A percentile compares a stretch with the other conserved stretches of the same genome.
Evolutionary conservation across 2,113 vertebrate species (phyloP).

Genomic region (Amblyornis subalaris): DNA sequence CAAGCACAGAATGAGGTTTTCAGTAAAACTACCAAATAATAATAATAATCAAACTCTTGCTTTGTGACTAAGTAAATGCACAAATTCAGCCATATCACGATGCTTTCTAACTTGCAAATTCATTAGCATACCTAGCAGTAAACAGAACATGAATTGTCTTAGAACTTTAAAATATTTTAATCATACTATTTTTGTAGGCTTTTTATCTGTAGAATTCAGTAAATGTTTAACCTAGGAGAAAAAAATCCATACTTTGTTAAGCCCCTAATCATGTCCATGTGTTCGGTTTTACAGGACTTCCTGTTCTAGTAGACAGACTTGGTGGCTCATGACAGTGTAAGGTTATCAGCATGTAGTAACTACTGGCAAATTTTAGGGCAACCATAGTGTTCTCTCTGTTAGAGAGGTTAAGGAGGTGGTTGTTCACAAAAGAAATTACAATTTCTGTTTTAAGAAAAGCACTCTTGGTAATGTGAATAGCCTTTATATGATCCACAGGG

Average conservation of each 20-base stretch:
- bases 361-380: background rate
- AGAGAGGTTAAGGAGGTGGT: background rate
- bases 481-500: background rate
- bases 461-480: background rate
- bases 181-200: background rate
- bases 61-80: background rate
- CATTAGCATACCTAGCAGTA: background rate
- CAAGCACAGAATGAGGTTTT: background rate
- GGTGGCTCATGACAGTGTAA: background rate
- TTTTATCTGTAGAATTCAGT: background rate
- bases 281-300: conserved; percentile 2
- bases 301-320: background rate
- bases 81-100: background rate
- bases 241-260: background rate
- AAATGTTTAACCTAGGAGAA: background rate
- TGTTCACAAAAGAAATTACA: background rate
- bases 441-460: background rate
- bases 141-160: background rate
- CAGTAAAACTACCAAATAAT: background rate
- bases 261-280: background rate
- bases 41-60: background rate
- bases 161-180: background rate
- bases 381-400: background rate
- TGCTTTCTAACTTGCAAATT: background rate
- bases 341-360: background rate